Evolutionary conservation across 2,888 invertebrate genomes (phyloP), one percentile per base, ranked within the genome.

Genomic region (Oeneis ivallda): DNA sequence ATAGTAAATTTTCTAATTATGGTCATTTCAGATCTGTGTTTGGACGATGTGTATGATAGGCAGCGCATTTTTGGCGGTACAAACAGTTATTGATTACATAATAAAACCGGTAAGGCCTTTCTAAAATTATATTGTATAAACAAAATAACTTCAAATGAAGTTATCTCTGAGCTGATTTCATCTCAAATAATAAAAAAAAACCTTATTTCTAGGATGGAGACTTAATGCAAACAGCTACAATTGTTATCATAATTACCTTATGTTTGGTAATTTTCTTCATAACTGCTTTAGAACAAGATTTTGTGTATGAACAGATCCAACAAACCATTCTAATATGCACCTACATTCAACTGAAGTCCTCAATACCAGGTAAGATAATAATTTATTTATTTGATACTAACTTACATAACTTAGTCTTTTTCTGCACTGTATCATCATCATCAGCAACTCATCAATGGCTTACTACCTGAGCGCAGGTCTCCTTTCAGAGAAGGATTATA

Each of bases 301-400:
- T 84, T 67, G 78, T 85, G 65, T 70, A 74, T 34, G 71, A 76
- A n/a, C 85, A 86, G 71, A 75, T 86, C 45, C 76, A 85, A 62
- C 81, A 82, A 65, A 86, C 85, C 0, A 81, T 77, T 62, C 77
- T 86, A 19, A 83, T 87, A 61, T 87, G 88, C 62, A 79, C 79
- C 2, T 86, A 82, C 56, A 80, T 82, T 66, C 84, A 81, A 67
- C 67, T 87, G 39, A 84, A 82, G 54, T 80, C 83, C 7, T 72
- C 71, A 11, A 76, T 75, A 63, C 62, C 72, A 50, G 76, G 87
- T 86, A 69, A 67, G 57, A 10, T 53, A n/a, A 7, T 26, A 4
- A 26, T 26, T 26, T 26, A 26, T 32, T 52, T n/a, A n/a, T n/a
- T n/a, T n/a, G n/a, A n/a, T n/a, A n/a, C n/a, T n/a, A n/a, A n/a